A percentile compares a stretch with the other conserved stretches of the same genome.
Evolutionary conservation across 2,888 invertebrate genomes (phyloP).

Genomic region (Pardosa pseudoannulata): DNA sequence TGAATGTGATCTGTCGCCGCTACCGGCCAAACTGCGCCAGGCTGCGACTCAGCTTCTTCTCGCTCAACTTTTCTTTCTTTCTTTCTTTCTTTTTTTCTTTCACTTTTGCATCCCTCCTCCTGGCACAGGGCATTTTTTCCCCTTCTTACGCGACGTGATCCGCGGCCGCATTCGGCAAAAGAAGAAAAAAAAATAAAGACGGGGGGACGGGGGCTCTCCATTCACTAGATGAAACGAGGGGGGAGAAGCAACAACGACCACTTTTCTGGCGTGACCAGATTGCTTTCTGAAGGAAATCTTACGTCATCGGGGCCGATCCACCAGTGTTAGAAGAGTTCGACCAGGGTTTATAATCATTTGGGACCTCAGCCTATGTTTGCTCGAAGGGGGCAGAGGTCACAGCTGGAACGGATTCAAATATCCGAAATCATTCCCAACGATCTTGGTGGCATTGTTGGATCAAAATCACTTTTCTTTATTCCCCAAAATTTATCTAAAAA

Average conservation of each 20-base stretch:
- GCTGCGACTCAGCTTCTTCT: neutral
- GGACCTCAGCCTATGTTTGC: neutral
- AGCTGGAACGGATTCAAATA: neutral
- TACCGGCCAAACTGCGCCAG: neutral
- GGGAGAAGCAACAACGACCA: neutral
- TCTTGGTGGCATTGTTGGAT: neutral
- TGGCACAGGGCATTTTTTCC: neutral
- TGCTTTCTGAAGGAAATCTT: neutral
- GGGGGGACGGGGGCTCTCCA: neutral
- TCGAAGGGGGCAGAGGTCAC: neutral
- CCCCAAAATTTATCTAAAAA: too few relatives aligned
- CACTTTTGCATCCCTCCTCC: neutral
- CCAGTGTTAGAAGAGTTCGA: conserved; percentile 1
- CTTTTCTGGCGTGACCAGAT: conserved; percentile 15
- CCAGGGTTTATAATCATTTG: neutral
- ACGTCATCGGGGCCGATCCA: conserved; percentile 3
- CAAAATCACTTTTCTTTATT: too few relatives aligned
- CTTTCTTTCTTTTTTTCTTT: too few relatives aligned
- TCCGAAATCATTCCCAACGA: neutral
- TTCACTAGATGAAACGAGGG: neutral
- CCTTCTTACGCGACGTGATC: neutral
- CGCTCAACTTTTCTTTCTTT: neutral
- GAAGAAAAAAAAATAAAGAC: neutral
- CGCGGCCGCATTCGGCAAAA: neutral
- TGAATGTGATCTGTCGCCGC: neutral